phyloP scores from a whole-genome alignment of 2,888 invertebrate species.

The Cheilosia soror region DNA sequence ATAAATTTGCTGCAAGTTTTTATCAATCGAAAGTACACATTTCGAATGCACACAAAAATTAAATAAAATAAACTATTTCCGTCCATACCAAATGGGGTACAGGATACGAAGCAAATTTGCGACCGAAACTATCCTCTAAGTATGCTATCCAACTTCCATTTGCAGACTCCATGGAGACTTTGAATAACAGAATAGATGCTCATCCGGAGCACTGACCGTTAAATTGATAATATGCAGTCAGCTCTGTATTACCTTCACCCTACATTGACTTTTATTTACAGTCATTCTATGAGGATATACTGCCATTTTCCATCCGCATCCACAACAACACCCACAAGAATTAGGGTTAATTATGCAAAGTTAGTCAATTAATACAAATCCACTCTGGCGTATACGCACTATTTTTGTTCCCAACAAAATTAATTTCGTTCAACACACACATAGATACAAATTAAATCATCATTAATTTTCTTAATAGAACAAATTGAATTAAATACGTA shows the following conservation, averaged over 20 bases:
- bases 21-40: too few species aligned
- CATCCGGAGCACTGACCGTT: conserved; percentile 25
- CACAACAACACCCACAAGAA: neutral
- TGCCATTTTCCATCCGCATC: neutral
- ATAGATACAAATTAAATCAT: conserved; percentile 20
- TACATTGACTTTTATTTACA: neutral
- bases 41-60: too few species aligned
- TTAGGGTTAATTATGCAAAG: neutral
- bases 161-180: conserved; percentile 21
- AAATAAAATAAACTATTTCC: too few species aligned
- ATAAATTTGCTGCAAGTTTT: too few species aligned
- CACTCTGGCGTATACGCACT: conserved; percentile 16
- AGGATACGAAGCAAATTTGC: neutral
- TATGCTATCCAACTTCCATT: neutral
- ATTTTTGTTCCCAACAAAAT: conserved; percentile 4
- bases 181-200: neutral
- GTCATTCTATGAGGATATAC: neutral
- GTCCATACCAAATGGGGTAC: too few species aligned
- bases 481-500: conserved; percentile 56
- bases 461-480: conserved; percentile 26
- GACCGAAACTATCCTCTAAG: neutral
- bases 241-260: neutral
- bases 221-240: conserved; percentile 20
- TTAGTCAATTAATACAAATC: conserved; percentile 3
- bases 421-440: conserved; percentile 25